These are phyloP conservation scores for Muscicapa striata DNA, from an alignment of 2,797 vertebrate species.

Conservation along the genomic window DNA sequence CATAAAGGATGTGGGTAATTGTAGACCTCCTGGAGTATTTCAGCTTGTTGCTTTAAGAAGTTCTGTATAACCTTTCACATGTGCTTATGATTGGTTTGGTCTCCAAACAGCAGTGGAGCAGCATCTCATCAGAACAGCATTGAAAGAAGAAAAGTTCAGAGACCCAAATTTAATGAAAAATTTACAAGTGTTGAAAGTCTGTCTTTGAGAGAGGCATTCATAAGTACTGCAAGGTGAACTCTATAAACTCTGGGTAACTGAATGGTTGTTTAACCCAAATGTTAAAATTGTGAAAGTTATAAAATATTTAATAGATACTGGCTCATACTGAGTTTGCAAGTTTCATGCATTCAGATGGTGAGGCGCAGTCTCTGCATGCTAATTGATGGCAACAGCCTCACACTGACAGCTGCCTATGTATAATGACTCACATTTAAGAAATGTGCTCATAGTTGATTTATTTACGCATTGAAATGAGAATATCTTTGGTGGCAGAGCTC, in stretches of 20 bases:
- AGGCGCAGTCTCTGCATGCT: neutral
- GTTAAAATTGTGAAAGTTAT: neutral
- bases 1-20: neutral
- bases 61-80: neutral
- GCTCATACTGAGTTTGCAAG: neutral
- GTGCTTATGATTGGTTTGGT: neutral
- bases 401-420: constrained; percentile 45
- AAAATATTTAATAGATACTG: constrained; percentile 51
- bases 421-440: constrained; percentile 48
- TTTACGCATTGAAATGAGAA: constrained; percentile 26
- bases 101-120: neutral
- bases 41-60: neutral
- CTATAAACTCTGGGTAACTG: neutral
- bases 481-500: neutral
- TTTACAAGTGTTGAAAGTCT: neutral
- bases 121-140: rapidly evolving
- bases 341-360: constrained; percentile 39
- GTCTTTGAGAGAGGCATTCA: neutral
- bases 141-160: neutral
- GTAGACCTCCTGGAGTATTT: rapidly evolving
- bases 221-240: neutral
- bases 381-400: neutral
- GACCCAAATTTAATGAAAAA: neutral
- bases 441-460: constrained; percentile 26
- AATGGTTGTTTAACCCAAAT: neutral